Percentiles rank a stretch among this genome's conserved stretches.
These are phyloP conservation scores for Sarotherodon lohbergeri DNA, from an alignment of 2,113 vertebrate genomes.

Conservation along the genomic window DNA sequence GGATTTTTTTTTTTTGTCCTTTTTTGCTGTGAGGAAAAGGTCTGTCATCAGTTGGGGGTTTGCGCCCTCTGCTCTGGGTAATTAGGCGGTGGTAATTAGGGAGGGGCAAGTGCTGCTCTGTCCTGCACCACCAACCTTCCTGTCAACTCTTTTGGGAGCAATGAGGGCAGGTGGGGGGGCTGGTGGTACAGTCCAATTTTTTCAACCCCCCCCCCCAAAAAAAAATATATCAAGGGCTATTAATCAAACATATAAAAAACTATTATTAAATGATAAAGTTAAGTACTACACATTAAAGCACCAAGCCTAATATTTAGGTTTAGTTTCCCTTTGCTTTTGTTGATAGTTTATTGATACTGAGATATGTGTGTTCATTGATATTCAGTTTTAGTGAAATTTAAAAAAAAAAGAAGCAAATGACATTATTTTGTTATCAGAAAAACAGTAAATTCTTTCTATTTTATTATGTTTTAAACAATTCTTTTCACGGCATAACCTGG, in stretches of 20 bases:
- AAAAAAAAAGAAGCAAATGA: neutral
- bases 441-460: neutral
- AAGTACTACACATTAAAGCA: neutral
- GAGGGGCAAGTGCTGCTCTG: neutral
- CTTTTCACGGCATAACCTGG: neutral
- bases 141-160: neutral
- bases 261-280: neutral
- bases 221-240: neutral
- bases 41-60: neutral
- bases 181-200: neutral
- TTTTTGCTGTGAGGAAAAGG: neutral
- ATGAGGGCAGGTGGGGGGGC: neutral
- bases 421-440: neutral
- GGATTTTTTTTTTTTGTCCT: neutral
- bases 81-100: neutral
- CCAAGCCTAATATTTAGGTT: neutral
- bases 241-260: neutral
- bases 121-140: neutral
- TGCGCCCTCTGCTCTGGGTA: neutral
- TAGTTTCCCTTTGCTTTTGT: neutral
- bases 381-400: neutral
- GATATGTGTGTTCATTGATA: neutral
- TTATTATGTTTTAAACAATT: neutral
- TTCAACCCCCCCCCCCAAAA: too few species aligned
- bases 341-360: neutral